These are phyloP conservation scores for Prorops nasuta DNA, from an alignment of 1,140 invertebrate genomes.

Conservation along the genomic window DNA sequence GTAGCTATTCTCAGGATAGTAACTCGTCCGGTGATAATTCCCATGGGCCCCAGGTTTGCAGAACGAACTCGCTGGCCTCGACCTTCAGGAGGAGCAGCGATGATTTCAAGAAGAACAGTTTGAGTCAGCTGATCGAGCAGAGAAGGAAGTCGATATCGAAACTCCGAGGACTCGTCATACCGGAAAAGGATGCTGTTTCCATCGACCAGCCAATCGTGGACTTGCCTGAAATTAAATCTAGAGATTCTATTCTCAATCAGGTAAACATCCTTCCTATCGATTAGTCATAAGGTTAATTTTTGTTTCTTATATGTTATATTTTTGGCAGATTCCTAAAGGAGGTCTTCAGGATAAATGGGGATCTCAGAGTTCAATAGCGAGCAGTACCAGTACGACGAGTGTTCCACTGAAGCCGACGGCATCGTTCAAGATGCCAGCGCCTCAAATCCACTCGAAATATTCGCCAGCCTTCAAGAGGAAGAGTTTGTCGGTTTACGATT, in stretches of 20 bases:
- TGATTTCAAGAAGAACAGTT: conserved; percentile 52
- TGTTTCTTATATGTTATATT: not conserved
- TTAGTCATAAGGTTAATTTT: not conserved
- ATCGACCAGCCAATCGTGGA: conserved; percentile 62
- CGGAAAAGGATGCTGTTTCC: conserved; percentile 66
- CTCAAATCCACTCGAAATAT: conserved; percentile 70
- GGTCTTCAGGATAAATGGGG: conserved; percentile 50
- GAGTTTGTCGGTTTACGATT: conserved; percentile 65
- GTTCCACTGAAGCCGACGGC: conserved; percentile 35
- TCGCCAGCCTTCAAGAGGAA: conserved; percentile 81
- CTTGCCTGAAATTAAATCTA: conserved; percentile 79
- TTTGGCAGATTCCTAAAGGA: conserved; percentile 29
- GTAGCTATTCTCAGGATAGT: not conserved
- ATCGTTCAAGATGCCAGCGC: conserved; percentile 46
- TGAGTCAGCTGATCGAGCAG: conserved; percentile 74
- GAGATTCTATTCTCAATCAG: conserved; percentile 50
- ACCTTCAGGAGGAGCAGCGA: conserved; percentile 45
- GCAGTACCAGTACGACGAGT: conserved; percentile 41
- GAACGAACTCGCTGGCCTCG: conserved; percentile 50
- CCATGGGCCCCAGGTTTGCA: conserved; percentile 32
- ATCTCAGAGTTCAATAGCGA: conserved; percentile 44
- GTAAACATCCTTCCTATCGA: conserved; percentile 17
- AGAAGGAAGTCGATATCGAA: conserved; percentile 78
- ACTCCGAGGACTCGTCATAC: conserved; percentile 80
- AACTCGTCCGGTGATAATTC: not conserved